These are phyloP conservation scores for Coracias cyanogaster DNA, from an alignment of 2,797 vertebrate species.

Conservation along the genomic window DNA sequence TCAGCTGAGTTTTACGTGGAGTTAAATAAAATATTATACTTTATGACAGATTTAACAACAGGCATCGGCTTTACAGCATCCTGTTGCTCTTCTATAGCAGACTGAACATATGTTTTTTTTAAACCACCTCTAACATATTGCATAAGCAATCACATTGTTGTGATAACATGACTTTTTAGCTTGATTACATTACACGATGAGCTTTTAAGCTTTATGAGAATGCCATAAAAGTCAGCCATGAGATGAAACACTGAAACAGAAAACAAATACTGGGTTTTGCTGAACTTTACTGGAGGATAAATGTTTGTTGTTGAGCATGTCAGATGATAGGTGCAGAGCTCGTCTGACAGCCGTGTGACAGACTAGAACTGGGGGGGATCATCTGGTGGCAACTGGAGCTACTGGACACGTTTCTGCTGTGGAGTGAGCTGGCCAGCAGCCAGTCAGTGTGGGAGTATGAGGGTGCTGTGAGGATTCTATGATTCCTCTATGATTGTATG, in stretches of 20 bases:
- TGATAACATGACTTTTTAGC: slow-evolving; percentile 56
- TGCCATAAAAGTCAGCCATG: slow-evolving; percentile 22
- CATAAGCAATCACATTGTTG: slow-evolving; percentile 39
- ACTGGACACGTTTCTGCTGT: accelerated
- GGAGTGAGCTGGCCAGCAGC: background rate
- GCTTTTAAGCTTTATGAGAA: slow-evolving; percentile 49
- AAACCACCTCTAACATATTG: background rate
- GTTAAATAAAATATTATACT: slow-evolving; percentile 67
- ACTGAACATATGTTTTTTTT: slow-evolving; percentile 46
- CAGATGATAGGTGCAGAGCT: background rate
- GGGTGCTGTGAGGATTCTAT: background rate
- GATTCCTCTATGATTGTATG: background rate
- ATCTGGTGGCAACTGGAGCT: background rate
- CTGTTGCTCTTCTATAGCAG: slow-evolving; percentile 49
- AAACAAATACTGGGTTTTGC: background rate
- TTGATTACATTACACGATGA: slow-evolving; percentile 29
- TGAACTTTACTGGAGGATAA: background rate
- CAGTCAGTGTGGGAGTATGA: accelerated
- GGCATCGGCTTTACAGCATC: slow-evolving; percentile 35
- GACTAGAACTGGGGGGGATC: background rate
- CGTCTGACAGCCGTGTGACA: accelerated
- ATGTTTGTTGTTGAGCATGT: background rate
- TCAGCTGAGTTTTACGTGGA: slow-evolving; percentile 47
- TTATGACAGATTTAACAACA: slow-evolving; percentile 59
- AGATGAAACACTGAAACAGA: slow-evolving; percentile 22